Evolutionary conservation across 2,797 vertebrate genomes (phyloP), one percentile per base, ranked within the genome.

Genomic region (Sebastes steindachneri): DNA sequence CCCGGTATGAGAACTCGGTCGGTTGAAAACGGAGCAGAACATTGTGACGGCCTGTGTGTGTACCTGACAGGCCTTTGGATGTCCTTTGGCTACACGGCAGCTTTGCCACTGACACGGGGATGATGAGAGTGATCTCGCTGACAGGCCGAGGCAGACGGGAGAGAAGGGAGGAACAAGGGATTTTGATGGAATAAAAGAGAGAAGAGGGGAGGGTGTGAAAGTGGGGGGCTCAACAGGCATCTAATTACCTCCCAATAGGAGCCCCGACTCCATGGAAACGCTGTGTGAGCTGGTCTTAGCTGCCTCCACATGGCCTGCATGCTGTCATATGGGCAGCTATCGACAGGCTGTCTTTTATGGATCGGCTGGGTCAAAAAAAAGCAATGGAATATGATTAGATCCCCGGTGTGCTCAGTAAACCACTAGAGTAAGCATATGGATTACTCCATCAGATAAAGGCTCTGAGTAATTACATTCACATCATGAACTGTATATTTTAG

Each of bases 221-320:
- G 79, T 73, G n/a, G 90, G 80, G 80, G 81, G 82, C 81, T 86
- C 77, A 87, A 90, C 91, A 88, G 89, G 86, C 89, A 88, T 91
- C 91, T 93, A 94, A 93, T 94, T 93, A 91, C 77, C 86, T 90
- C 91, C 81, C 93, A 84, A 79, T 86, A 88, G 79, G 89, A 86
- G 84, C 73, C 25, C 72, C 71, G 88, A 88, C 88, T 85, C 91
- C 91, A 94, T 93, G 91, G 92, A 89, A 93, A 93, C 80, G 7
- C 80, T 72, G 67, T 19, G 58, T 19, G 58, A 75, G 74, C 77
- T 55, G 86, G 68, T 79, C 69, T 65, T 51, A 70, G 72, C 88
- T 79, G 77, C 82, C 82, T 84, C 62, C 80, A 51, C 82, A 76
- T 80, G 77, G 67, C 82, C 59, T 76, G 67, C 51, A 64, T 67